A percentile compares a stretch with the other conserved stretches of the same genome.
phyloP scores from a whole-genome alignment of 2,797 vertebrate genomes.

The Oceanodroma leucorhoa region DNA sequence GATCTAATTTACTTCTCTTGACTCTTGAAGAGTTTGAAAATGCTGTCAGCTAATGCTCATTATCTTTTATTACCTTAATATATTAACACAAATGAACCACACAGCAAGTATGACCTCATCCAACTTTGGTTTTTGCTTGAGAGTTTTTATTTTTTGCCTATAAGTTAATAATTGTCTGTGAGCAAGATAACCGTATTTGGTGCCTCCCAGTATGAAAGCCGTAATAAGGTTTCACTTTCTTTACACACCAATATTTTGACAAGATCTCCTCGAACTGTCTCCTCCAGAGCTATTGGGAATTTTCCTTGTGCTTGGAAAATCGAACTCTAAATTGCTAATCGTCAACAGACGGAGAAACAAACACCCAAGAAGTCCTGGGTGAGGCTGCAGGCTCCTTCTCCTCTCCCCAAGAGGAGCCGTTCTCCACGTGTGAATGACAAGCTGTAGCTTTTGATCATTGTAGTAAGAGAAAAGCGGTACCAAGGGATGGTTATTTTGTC shows the following conservation, averaged over 20 bases:
- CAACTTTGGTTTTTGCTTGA: not conserved
- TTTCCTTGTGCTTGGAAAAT: slow-evolving; percentile 1
- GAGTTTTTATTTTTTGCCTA: not conserved
- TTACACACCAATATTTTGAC: slow-evolving; percentile 31
- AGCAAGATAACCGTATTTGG: not conserved
- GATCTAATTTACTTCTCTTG: not conserved
- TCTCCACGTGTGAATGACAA: slow-evolving; percentile 23
- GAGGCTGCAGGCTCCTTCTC: not conserved
- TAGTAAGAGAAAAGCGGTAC: not conserved
- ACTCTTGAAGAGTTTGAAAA: slow-evolving; percentile 24
- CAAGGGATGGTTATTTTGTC: not conserved
- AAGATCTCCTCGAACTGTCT: not conserved
- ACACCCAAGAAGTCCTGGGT: not conserved
- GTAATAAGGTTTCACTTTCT: slow-evolving; percentile 4
- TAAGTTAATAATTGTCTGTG: not conserved
- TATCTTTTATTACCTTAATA: slow-evolving; percentile 26
- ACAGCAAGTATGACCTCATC: not conserved
- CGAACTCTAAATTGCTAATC: not conserved
- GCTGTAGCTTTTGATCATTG: slow-evolving; percentile 24
- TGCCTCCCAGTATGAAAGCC: not conserved
- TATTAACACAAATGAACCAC: not conserved
- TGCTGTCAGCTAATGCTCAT: slow-evolving; percentile 9
- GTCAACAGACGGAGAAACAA: not conserved
- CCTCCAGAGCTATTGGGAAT: not conserved
- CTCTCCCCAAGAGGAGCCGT: not conserved